These are phyloP conservation scores for Borostomias antarcticus DNA, from an alignment of 2,797 vertebrate species.

Conservation along the genomic window DNA sequence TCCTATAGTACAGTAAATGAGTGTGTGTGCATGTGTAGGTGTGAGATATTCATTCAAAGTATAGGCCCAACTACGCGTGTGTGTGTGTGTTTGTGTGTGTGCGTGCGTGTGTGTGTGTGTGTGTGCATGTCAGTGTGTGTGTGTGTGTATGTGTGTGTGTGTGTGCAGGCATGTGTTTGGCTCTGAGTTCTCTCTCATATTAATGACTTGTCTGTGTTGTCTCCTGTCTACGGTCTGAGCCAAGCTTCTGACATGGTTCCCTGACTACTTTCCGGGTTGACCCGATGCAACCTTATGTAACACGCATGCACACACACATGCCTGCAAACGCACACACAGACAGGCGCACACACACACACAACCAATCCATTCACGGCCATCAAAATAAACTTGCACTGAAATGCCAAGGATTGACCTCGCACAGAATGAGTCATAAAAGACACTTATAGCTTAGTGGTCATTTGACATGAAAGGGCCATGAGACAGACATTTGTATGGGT, in stretches of 20 bases:
- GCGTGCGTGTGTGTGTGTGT: slow-evolving; percentile 16
- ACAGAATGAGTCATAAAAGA: slow-evolving; percentile 3
- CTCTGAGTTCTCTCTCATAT: not conserved
- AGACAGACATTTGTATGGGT: no score
- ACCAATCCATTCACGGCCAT: not conserved
- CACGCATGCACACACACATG: not conserved
- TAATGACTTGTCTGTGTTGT: slow-evolving; percentile 6
- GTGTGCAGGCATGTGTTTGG: slow-evolving; percentile 5
- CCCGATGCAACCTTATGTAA: not conserved
- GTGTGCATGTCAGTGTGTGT: slow-evolving; percentile 21
- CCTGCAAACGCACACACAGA: slow-evolving; percentile 5
- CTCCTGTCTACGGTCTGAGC: slow-evolving; percentile 11
- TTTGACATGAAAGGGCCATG: not conserved
- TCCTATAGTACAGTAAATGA: no score
- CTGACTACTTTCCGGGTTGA: not conserved
- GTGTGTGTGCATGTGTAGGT: slow-evolving; percentile 17
- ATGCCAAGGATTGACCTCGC: not conserved
- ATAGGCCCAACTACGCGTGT: no score
- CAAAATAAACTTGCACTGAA: not conserved
- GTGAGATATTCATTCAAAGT: no score
- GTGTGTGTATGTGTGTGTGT: slow-evolving; percentile 36
- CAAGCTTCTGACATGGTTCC: slow-evolving; percentile 5
- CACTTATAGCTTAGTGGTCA: not conserved
- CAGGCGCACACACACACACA: not conserved
- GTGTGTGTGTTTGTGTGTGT: not conserved